Percentiles rank a stretch among this genome's conserved stretches.
Conservation (phyloP, 2,888 invertebrate species). For the Drosophila niveifrons region DNA sequence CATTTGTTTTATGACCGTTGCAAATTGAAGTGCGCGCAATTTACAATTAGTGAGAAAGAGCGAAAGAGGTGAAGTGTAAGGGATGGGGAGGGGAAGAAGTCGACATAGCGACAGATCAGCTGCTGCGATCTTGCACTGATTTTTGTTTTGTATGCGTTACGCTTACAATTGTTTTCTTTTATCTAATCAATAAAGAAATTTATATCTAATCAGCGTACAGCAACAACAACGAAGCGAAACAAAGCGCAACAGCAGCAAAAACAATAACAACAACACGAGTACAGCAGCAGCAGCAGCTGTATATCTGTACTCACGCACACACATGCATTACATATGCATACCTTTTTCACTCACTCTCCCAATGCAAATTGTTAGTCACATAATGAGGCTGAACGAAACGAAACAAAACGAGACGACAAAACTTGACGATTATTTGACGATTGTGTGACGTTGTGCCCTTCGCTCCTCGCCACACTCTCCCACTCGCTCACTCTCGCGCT, state of each 20-base stretch:
- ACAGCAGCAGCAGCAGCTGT: constrained; percentile 39
- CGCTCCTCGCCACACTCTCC: neutral
- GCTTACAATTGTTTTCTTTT: constrained; percentile 52
- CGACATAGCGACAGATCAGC: constrained; percentile 4
- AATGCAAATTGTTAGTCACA: constrained; percentile 67
- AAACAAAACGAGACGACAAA: constrained; percentile 39
- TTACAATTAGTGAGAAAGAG: constrained; percentile 53
- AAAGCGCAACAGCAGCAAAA: constrained; percentile 30
- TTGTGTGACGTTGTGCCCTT: constrained; percentile 33
- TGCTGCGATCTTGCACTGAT: constrained; percentile 55
- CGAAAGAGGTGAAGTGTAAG: neutral
- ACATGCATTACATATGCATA: constrained; percentile 7
- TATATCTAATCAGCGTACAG: constrained; percentile 79
- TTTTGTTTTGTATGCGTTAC: constrained; percentile 40
- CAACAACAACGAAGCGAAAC: constrained; percentile 41
- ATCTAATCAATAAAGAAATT: constrained; percentile 82
- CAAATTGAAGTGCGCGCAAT: constrained; percentile 74
- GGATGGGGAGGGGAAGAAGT: neutral
- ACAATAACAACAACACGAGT: constrained; percentile 25
- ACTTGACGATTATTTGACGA: constrained; percentile 66
- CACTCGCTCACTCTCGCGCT: neutral
- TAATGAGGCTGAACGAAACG: constrained; percentile 60
- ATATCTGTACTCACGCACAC: constrained; percentile 10
- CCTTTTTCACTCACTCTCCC: constrained; percentile 10
- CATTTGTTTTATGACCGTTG: constrained; percentile 64